Evolutionary conservation across 2,113 vertebrate genomes (phyloP).

Genomic region (Erythrolamprus reginae): DNA sequence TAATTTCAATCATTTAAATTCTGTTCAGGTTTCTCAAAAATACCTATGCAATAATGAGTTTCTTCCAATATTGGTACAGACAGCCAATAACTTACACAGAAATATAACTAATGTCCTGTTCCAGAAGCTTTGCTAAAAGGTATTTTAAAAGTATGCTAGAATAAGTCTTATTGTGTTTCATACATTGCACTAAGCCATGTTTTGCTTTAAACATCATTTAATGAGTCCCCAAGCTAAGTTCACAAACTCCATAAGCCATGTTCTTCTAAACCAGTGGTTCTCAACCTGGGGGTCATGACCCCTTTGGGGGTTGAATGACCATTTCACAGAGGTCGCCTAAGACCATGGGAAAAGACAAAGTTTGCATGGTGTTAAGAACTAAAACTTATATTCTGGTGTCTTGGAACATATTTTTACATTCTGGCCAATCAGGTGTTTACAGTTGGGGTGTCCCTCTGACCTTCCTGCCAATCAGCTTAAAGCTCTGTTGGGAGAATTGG

Average conservation of each 20-base stretch:
- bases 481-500: too few species aligned
- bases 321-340: too few species aligned
- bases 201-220: background rate
- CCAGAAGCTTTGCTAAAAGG: background rate
- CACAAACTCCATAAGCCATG: background rate
- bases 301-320: too few species aligned
- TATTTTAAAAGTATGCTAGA: background rate
- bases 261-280: too few species aligned
- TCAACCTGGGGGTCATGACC: too few species aligned
- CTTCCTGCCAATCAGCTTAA: too few species aligned
- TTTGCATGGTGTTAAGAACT: too few species aligned
- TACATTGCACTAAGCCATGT: background rate
- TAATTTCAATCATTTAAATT: background rate
- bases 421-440: too few species aligned
- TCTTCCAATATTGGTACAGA: background rate
- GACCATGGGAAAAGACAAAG: too few species aligned
- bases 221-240: background rate
- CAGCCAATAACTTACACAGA: background rate
- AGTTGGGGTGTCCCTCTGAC: too few species aligned
- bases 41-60: background rate
- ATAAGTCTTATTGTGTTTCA: background rate
- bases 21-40: background rate
- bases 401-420: too few species aligned
- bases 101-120: background rate
- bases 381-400: too few species aligned